Percentiles rank a stretch among this genome's conserved stretches.
phyloP scores from a whole-genome alignment of 2,113 vertebrate genomes.

The Muscicapa adusta region DNA sequence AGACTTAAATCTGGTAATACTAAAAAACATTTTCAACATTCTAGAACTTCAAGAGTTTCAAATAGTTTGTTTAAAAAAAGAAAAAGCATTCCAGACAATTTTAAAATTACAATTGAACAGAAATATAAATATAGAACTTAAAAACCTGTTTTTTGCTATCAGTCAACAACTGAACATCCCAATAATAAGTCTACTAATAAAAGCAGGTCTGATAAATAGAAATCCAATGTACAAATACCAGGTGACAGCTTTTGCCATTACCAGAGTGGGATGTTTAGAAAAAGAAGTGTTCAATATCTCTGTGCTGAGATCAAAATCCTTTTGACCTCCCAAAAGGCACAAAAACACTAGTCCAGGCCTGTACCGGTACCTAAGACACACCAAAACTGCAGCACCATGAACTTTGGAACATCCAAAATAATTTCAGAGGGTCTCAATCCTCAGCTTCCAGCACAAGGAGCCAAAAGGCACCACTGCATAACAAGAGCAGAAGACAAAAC shows the following conservation, averaged over 20 bases:
- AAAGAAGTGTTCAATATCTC: not conserved
- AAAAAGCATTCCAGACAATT: not conserved
- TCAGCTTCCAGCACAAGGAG: conserved; percentile 7
- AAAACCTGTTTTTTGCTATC: not conserved
- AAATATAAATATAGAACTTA: not conserved
- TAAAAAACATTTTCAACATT: not conserved
- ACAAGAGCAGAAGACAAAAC: conserved; percentile 13
- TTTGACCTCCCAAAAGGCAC: not conserved
- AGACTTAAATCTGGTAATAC: not conserved
- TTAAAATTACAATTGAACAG: not conserved
- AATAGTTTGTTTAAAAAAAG: not conserved
- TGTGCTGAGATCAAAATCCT: not conserved
- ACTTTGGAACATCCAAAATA: not conserved
- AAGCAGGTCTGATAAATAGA: not conserved
- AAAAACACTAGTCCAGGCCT: not conserved
- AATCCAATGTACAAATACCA: not conserved
- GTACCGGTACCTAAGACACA: not conserved
- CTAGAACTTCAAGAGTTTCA: not conserved
- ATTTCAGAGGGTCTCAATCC: not conserved
- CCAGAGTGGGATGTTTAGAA: not conserved
- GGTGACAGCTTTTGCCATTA: not conserved
- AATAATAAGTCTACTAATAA: not conserved
- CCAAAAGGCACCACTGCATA: not conserved
- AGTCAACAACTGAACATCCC: not conserved
- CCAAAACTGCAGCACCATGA: not conserved